These are phyloP conservation scores for Heliconius cydno DNA, from an alignment of 2,888 invertebrate genomes.

Conservation along the genomic window DNA sequence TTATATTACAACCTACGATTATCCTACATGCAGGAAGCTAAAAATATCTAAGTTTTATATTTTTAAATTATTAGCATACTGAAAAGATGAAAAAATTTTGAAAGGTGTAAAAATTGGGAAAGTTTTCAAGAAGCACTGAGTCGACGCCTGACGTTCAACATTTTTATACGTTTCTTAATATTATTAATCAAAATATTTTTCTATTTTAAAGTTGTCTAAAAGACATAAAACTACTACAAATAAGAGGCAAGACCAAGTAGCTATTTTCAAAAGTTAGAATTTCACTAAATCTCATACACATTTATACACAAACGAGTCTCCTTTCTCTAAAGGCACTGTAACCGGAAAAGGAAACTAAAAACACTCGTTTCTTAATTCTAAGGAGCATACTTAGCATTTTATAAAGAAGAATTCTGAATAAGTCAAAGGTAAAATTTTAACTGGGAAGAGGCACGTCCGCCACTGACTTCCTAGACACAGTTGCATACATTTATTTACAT, in stretches of 20 bases:
- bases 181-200: too few species aligned
- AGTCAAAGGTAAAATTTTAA: conserved; percentile 26
- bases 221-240: background rate
- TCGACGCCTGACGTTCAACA: too few species aligned
- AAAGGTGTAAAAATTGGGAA: too few species aligned
- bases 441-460: conserved; percentile 33
- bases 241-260: background rate
- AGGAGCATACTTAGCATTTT: background rate
- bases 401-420: conserved; percentile 20
- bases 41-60: too few species aligned
- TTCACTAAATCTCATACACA: background rate
- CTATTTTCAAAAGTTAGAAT: background rate
- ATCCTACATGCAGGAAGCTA: too few species aligned
- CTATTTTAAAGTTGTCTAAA: too few species aligned
- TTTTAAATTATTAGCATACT: too few species aligned
- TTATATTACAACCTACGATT: too few species aligned
- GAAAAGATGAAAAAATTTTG: too few species aligned
- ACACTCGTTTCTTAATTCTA: background rate
- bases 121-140: too few species aligned
- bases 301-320: background rate
- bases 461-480: conserved; percentile 34
- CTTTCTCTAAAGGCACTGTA: background rate
- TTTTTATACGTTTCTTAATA: too few species aligned
- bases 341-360: background rate
- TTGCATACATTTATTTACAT: conserved; percentile 34